Evolutionary conservation across 2,113 vertebrate species (phyloP), one percentile per base, ranked within the genome.

Genomic region (Helogale parvula): DNA sequence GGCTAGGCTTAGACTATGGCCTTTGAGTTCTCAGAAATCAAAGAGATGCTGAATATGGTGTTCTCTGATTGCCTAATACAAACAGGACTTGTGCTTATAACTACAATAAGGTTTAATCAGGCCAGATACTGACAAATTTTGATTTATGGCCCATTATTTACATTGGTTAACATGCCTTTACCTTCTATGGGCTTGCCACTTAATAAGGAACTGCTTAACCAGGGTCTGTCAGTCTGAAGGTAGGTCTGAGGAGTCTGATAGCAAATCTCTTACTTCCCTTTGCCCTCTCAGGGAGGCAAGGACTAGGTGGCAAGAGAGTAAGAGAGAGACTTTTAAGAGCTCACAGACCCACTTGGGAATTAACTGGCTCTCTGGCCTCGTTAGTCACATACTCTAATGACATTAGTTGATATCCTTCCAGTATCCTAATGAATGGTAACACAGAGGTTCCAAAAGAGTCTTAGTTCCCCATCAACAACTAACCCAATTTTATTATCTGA

Each of bases 11-110:
- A 41, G 23, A 65, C 16, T 47, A 57, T 25, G 63, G 35, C 60
- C 69, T 33, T 91, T 65, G 16, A 96, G 74, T 41, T 79, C 69
- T 88, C 69, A 80, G 90, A 86, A 80, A 83, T 90, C 76, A 94
- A 68, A 95, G 77, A 94, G 41, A 92, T 89, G 33, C 38, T 81
- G 83, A 84, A 57, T 84, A 66, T 38, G 6, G 45, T 7, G 0
- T 54, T 27, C 71, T 50, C n/a, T 33, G 60, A 11, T 19, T 93
- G 79, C 38, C 57, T 52, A 54, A 94, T 29, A 95, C 7, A 76
- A 83, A 89, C 11, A 95, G 69, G 54, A 94, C 41, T 92, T 84
- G 33, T 45, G 29, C 54, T 82, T 35, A 27, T 80, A 63, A 68
- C 84, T 79, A 79, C 60, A 91, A 47, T 35, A 31, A 80, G 47